Evolutionary conservation across 2,113 vertebrate genomes (phyloP).

Genomic region (Lepus europaeus): DNA sequence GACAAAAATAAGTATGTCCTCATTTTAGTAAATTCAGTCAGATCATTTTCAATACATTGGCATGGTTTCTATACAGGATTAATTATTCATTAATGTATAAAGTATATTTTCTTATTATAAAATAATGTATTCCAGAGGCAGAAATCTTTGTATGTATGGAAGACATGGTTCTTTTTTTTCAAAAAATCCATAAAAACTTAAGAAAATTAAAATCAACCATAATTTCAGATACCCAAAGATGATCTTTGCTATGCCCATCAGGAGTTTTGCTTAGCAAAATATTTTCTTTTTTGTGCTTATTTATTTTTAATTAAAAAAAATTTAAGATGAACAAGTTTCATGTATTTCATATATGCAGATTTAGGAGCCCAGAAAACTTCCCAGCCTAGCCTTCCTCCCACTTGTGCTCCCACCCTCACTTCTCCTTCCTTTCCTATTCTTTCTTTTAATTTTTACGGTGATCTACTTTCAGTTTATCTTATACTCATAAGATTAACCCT

Average conservation of each 20-base stretch:
- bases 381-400: too few species aligned
- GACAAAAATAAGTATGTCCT: not conserved
- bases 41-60: not conserved
- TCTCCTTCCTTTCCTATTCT: too few species aligned
- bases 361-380: too few species aligned
- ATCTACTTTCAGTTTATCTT: too few species aligned
- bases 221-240: not conserved
- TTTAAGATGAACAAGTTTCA: too few species aligned
- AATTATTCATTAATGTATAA: not conserved
- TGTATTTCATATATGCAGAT: too few species aligned
- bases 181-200: not conserved
- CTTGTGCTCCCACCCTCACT: too few species aligned
- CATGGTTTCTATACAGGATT: not conserved
- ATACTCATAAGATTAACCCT: too few species aligned
- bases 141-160: not conserved
- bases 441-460: too few species aligned
- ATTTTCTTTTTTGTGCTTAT: too few species aligned
- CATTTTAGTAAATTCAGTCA: not conserved
- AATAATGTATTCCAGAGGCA: slow-evolving; percentile 22
- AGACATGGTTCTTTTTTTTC: not conserved
- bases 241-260: not conserved
- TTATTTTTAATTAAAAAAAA: too few species aligned
- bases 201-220: not conserved
- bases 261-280: not conserved
- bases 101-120: not conserved